These are phyloP conservation scores for Nothura maculosa DNA, from an alignment of 2,797 vertebrate species.

Conservation along the genomic window DNA sequence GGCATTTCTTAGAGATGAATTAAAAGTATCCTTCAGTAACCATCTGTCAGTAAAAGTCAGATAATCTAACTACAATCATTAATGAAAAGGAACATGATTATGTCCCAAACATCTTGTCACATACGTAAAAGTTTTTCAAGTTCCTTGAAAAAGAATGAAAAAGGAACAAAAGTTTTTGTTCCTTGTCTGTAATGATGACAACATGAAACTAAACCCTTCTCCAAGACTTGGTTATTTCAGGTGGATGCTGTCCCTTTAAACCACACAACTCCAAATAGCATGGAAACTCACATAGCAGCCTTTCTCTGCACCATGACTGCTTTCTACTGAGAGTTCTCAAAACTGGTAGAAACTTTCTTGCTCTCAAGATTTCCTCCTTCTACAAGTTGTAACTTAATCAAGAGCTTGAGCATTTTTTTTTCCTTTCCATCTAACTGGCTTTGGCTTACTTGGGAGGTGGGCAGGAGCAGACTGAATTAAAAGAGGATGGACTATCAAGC, in stretches of 20 bases:
- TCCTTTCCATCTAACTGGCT: background rate
- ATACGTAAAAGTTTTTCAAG: too few relatives aligned
- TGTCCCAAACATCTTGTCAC: background rate
- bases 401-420: background rate
- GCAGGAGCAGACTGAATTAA: background rate
- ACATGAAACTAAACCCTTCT: background rate
- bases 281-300: background rate
- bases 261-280: background rate
- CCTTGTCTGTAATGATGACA: background rate
- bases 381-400: background rate
- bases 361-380: background rate
- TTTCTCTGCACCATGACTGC: background rate
- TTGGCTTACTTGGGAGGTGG: background rate
- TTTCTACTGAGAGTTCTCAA: background rate
- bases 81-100: background rate
- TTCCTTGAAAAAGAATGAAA: too few relatives aligned
- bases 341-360: background rate
- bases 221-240: fast-evolving
- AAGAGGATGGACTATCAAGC: background rate
- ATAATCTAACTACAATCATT: background rate
- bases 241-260: background rate
- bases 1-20: background rate
- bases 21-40: background rate
- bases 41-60: background rate
- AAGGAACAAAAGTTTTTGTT: too few relatives aligned